A percentile compares a stretch with the other conserved stretches of the same genome.
These are phyloP conservation scores for Epizoanthus illoricatus DNA, from an alignment of 92 coral and sea anemone species.

Conservation along the genomic window DNA sequence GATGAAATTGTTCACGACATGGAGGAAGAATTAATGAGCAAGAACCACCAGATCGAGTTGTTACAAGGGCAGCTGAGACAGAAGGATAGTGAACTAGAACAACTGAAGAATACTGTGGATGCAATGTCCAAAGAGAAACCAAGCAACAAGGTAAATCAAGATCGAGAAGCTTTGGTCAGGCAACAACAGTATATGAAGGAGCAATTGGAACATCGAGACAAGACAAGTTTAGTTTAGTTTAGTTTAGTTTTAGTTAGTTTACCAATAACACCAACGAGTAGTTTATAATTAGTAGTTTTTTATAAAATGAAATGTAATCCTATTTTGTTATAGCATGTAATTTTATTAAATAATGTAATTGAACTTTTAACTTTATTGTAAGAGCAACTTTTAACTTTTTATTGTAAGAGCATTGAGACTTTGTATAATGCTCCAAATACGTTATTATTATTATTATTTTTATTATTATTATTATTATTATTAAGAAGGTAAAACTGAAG, in stretches of 20 bases:
- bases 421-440: too few relatives aligned
- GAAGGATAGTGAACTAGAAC: constrained; percentile 18
- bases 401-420: too few relatives aligned
- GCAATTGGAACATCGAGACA: not conserved
- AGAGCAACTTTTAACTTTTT: too few relatives aligned
- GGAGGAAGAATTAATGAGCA: not conserved
- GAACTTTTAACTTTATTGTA: too few relatives aligned
- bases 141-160: not conserved
- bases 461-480: too few relatives aligned
- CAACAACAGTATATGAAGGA: not conserved
- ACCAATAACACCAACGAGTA: not conserved
- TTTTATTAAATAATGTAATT: too few relatives aligned
- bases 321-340: too few relatives aligned
- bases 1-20: constrained; percentile 9
- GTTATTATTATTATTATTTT: too few relatives aligned
- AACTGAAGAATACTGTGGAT: not conserved
- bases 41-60: constrained; percentile 22
- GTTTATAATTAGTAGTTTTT: not conserved
- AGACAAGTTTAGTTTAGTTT: too few relatives aligned
- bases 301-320: not conserved
- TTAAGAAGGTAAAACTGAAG: too few relatives aligned
- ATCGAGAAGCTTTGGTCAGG: not conserved
- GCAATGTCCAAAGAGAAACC: constrained; percentile 1
- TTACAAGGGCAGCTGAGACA: not conserved
- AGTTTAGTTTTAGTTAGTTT: too few relatives aligned